These are phyloP conservation scores for Polyergus mexicanus DNA, from an alignment of 1,140 invertebrate genomes.

Conservation along the genomic window DNA sequence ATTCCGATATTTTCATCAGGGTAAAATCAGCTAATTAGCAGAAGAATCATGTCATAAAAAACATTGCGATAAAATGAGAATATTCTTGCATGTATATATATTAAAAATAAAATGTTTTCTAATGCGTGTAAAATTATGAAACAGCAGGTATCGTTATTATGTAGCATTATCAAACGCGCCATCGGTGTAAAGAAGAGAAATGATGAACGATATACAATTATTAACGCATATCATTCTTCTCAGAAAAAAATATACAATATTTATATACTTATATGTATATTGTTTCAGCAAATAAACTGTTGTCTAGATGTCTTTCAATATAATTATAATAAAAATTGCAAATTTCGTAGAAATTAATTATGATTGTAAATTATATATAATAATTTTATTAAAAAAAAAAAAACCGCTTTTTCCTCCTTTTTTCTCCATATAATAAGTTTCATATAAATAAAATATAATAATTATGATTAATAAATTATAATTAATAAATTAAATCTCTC, in stretches of 20 bases:
- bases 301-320: neutral
- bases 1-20: too few species aligned
- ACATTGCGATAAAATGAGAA: too few species aligned
- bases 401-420: too few species aligned
- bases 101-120: neutral
- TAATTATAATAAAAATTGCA: neutral
- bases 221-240: neutral
- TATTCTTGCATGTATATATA: too few species aligned
- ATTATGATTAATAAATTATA: too few species aligned
- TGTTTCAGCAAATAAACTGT: neutral
- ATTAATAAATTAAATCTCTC: neutral
- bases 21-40: too few species aligned
- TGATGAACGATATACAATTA: neutral
- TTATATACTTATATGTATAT: neutral
- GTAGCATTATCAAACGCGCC: neutral
- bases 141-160: neutral
- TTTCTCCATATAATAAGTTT: neutral
- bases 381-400: neutral
- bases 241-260: neutral
- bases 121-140: constrained; percentile 10
- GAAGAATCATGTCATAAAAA: too few species aligned
- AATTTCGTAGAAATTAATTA: too few species aligned
- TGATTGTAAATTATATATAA: too few species aligned
- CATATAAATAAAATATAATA: too few species aligned
- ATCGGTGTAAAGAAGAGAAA: neutral